phyloP scores from a whole-genome alignment of 2,797 vertebrate species.

The Heliangelus exortis region DNA sequence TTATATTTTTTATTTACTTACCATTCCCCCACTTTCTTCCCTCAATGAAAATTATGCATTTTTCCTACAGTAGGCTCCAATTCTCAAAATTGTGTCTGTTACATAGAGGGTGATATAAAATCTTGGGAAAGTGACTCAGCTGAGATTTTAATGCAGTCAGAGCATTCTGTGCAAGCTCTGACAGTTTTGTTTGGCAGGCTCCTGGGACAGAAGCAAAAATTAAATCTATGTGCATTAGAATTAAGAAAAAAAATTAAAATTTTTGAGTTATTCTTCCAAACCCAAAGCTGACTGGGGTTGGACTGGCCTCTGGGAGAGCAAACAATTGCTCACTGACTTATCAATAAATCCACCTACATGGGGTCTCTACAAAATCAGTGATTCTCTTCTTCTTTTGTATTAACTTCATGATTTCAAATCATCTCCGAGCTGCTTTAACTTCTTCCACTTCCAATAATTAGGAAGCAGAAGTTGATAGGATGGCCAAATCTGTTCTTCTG shows the following conservation, averaged over 20 bases:
- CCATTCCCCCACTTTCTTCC: neutral
- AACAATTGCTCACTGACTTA: neutral
- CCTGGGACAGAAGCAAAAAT: neutral
- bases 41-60: neutral
- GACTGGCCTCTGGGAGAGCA: neutral
- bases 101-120: neutral
- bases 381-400: neutral
- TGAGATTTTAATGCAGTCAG: neutral
- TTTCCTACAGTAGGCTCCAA: neutral
- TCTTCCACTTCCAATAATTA: neutral
- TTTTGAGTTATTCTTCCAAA: neutral
- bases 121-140: neutral
- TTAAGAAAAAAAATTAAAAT: too few species aligned
- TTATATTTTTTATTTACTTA: neutral
- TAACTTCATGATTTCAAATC: neutral
- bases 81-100: neutral
- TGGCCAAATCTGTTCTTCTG: neutral
- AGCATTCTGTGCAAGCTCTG: neutral
- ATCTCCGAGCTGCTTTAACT: neutral
- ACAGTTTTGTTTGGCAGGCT: neutral
- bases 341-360: neutral
- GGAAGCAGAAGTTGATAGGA: neutral
- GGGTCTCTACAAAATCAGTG: neutral
- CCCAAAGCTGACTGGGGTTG: neutral
- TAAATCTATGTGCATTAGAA: neutral